These are phyloP conservation scores for Salpingus planirostris DNA, from an alignment of 2,888 invertebrate species.

Conservation along the genomic window DNA sequence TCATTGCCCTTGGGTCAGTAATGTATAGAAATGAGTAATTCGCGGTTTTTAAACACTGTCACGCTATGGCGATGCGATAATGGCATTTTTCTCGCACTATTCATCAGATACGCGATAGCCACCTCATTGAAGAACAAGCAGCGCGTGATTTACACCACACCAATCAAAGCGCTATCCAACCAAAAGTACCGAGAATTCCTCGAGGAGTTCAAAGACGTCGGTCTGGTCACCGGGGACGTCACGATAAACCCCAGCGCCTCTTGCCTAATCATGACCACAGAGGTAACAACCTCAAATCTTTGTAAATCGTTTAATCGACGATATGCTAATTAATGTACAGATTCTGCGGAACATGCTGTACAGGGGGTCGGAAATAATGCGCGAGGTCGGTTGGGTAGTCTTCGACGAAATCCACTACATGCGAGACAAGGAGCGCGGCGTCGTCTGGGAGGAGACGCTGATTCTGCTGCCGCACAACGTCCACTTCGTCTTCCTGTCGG, in stretches of 20 bases:
- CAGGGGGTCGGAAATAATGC: conserved; percentile 95
- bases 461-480: conserved; percentile 96
- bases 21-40: too few relatives aligned
- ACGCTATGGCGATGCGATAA: too few relatives aligned
- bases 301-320: too few relatives aligned
- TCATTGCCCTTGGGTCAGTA: too few relatives aligned
- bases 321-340: conserved; percentile 45
- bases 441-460: conserved; percentile 99
- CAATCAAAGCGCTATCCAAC: conserved; percentile 98
- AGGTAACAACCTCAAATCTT: too few relatives aligned
- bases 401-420: conserved; percentile 99
- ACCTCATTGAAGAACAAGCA: conserved; percentile 89
- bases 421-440: conserved; percentile 98
- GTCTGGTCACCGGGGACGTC: conserved; percentile 97
- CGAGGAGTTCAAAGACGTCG: conserved; percentile 97
- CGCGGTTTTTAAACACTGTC: too few relatives aligned
- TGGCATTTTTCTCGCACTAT: too few relatives aligned
- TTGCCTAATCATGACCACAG: conserved; percentile 99
- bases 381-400: conserved; percentile 99
- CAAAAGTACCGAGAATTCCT: conserved; percentile 98
- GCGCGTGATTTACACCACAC: conserved; percentile 98
- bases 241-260: conserved; percentile 98
- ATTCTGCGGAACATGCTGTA: conserved; percentile 98
- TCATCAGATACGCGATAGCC: conserved; percentile 81
- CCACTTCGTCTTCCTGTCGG: conserved; percentile 96